Evolutionary conservation across 2,888 invertebrate genomes (phyloP).

Genomic region (Mesoligia furuncula): DNA sequence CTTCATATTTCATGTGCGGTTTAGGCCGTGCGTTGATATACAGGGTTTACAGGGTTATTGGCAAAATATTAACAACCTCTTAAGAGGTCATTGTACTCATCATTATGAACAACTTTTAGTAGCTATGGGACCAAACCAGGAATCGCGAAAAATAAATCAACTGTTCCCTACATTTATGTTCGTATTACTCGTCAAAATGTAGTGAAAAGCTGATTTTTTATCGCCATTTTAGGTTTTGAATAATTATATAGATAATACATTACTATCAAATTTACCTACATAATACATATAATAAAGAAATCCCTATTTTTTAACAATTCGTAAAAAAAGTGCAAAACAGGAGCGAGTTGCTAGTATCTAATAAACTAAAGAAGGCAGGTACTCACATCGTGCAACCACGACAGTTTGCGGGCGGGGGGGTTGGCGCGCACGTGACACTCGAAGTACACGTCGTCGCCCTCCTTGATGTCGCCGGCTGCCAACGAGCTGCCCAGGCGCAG

Average conservation of each 20-base stretch:
- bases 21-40: too few relatives aligned
- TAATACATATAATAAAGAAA: background rate
- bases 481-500: slow-evolving; percentile 95
- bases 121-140: too few relatives aligned
- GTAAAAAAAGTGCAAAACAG: background rate
- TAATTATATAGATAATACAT: background rate
- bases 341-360: background rate
- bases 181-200: too few relatives aligned
- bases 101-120: too few relatives aligned
- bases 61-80: too few relatives aligned
- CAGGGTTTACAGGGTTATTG: too few relatives aligned
- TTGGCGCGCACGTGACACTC: slow-evolving; percentile 97
- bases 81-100: too few relatives aligned
- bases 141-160: too few relatives aligned
- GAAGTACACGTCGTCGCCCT: slow-evolving; percentile 95
- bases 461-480: slow-evolving; percentile 96
- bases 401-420: slow-evolving; percentile 95
- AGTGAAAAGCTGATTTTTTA: too few relatives aligned
- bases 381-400: slow-evolving; percentile 97
- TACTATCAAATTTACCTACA: background rate
- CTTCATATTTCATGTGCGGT: too few relatives aligned
- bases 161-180: too few relatives aligned
- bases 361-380: slow-evolving; percentile 9
- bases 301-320: background rate
- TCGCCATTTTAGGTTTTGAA: too few relatives aligned